These are phyloP conservation scores for Macropis europaea DNA, from an alignment of 2,888 invertebrate genomes.

Conservation along the genomic window DNA sequence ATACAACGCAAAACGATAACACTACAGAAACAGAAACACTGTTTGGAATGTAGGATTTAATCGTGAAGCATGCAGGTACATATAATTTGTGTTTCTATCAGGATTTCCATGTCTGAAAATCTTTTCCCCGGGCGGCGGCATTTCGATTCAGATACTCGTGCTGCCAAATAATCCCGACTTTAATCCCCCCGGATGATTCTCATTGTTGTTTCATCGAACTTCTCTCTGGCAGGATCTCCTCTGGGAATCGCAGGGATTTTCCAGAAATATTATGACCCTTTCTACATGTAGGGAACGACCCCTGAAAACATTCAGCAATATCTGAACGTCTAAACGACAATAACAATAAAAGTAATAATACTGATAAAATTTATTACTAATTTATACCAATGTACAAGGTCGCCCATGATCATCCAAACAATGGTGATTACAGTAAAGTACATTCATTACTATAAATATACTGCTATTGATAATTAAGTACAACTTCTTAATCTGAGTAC, in stretches of 20 bases:
- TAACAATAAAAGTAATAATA: conserved; percentile 1
- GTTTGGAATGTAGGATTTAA: conserved; percentile 26
- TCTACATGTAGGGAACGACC: conserved; percentile 23
- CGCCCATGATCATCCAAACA: too few species aligned
- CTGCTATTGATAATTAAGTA: too few species aligned
- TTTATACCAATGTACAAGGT: too few species aligned
- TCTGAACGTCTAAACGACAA: not conserved
- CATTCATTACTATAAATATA: not conserved
- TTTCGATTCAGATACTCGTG: conserved; percentile 53
- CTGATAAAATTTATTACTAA: too few species aligned
- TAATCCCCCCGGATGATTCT: conserved; percentile 61
- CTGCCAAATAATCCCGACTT: conserved; percentile 59
- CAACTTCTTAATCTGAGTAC: too few species aligned
- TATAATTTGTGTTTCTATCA: conserved; percentile 41
- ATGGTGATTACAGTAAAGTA: too few species aligned
- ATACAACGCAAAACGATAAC: not conserved
- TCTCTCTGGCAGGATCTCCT: conserved; percentile 45
- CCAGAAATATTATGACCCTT: conserved; percentile 53
- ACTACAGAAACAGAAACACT: not conserved
- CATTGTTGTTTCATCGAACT: conserved; percentile 65
- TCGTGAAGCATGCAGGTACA: conserved; percentile 7
- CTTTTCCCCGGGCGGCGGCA: conserved; percentile 42
- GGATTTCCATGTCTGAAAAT: conserved; percentile 33
- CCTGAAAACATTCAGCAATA: conserved; percentile 31
- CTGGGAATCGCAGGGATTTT: conserved; percentile 53